These are phyloP conservation scores for Phocoena phocoena DNA, from an alignment of 2,113 vertebrate genomes.

Conservation along the genomic window DNA sequence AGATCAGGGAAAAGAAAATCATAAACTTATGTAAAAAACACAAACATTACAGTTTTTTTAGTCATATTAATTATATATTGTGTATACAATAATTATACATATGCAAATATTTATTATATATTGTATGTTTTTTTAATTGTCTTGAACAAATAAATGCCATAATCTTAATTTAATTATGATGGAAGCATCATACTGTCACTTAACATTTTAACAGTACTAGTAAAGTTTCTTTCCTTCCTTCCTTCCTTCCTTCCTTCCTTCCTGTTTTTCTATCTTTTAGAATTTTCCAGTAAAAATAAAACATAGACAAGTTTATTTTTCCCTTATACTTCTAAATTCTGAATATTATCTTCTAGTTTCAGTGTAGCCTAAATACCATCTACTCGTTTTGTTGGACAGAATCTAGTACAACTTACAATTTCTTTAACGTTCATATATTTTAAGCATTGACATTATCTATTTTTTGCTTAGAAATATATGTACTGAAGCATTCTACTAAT, in stretches of 20 bases:
- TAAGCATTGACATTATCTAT: background rate
- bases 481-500: background rate
- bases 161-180: constrained; percentile 6
- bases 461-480: background rate
- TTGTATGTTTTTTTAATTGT: constrained; percentile 17
- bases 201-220: background rate
- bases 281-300: constrained; percentile 18
- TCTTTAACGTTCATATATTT: background rate
- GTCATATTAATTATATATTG: background rate
- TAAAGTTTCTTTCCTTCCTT: background rate
- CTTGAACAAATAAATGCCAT: background rate
- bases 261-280: background rate
- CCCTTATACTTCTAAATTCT: background rate
- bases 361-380: background rate
- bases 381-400: background rate
- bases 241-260: background rate
- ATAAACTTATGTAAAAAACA: background rate
- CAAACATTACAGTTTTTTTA: background rate
- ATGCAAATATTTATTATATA: background rate
- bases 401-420: background rate
- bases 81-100: background rate
- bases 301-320: background rate
- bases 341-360: background rate
- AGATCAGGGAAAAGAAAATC: background rate
- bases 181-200: background rate